These are phyloP conservation scores for Rhinoptilus africanus DNA, from an alignment of 2,113 vertebrate genomes.

Conservation along the genomic window DNA sequence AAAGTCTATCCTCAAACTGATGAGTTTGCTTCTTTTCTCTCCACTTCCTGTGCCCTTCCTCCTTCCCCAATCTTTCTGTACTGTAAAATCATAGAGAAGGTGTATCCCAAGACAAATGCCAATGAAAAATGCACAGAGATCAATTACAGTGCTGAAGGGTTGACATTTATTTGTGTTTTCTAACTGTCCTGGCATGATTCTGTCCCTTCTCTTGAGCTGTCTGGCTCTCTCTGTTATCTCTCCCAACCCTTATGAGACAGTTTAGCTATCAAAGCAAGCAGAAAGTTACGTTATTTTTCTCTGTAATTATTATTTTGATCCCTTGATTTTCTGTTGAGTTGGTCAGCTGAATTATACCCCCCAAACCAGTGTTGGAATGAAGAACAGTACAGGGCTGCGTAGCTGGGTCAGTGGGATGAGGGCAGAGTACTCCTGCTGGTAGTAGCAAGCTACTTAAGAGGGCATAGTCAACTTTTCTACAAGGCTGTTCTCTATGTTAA, in stretches of 20 bases:
- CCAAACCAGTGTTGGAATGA: neutral
- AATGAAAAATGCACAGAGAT: neutral
- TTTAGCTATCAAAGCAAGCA: neutral
- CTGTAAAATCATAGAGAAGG: neutral
- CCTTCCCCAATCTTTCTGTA: neutral
- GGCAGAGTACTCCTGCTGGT: neutral
- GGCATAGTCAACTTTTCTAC: neutral
- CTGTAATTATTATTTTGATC: neutral
- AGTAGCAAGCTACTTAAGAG: neutral
- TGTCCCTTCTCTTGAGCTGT: neutral
- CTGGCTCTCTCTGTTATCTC: neutral
- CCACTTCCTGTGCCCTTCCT: fast-evolving
- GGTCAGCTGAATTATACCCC: neutral
- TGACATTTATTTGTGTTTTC: neutral
- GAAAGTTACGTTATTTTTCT: neutral
- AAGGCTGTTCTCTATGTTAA: neutral
- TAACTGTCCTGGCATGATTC: neutral
- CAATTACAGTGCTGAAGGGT: neutral
- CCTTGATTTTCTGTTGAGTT: neutral
- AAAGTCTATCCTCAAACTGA: neutral
- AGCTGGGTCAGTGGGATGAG: neutral
- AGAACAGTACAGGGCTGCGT: neutral
- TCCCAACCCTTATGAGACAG: neutral
- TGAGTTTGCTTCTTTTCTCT: neutral
- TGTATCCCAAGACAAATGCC: neutral